These are phyloP conservation scores for Herminia tarsipennalis DNA, from an alignment of 2,888 invertebrate species.

Conservation along the genomic window DNA sequence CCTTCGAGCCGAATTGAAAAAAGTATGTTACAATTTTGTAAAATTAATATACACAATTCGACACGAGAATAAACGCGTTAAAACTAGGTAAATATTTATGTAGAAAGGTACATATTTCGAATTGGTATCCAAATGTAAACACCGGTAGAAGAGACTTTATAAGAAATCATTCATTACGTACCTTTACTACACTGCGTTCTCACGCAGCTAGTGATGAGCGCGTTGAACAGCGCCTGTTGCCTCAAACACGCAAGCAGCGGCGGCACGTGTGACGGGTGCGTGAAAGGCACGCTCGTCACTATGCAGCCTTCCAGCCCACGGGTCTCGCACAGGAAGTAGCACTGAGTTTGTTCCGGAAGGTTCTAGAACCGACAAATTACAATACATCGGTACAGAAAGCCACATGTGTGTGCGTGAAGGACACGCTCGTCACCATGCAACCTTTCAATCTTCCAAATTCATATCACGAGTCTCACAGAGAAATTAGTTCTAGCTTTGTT, in stretches of 20 bases:
- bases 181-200: constrained; percentile 92
- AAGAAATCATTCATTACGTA: constrained; percentile 67
- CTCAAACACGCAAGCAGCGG: constrained; percentile 93
- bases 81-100: no score
- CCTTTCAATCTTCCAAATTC: constrained; percentile 90
- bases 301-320: constrained; percentile 89
- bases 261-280: constrained; percentile 96
- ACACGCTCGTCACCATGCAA: constrained; percentile 91
- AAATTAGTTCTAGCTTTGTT: constrained; percentile 97
- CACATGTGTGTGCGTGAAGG: constrained; percentile 97
- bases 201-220: constrained; percentile 95
- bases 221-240: constrained; percentile 96
- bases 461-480: constrained; percentile 93
- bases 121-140: no score
- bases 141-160: no score
- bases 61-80: no score
- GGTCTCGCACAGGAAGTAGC: constrained; percentile 96
- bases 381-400: background rate
- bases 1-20: no score
- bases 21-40: no score
- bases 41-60: no score
- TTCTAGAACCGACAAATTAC: constrained; percentile 86
- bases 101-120: no score
- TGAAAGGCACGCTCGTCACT: constrained; percentile 94
- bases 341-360: constrained; percentile 96